Evolutionary conservation across 1,140 invertebrate species (phyloP), one percentile per base, ranked within the genome.

Genomic region (Campoletis sonorensis): DNA sequence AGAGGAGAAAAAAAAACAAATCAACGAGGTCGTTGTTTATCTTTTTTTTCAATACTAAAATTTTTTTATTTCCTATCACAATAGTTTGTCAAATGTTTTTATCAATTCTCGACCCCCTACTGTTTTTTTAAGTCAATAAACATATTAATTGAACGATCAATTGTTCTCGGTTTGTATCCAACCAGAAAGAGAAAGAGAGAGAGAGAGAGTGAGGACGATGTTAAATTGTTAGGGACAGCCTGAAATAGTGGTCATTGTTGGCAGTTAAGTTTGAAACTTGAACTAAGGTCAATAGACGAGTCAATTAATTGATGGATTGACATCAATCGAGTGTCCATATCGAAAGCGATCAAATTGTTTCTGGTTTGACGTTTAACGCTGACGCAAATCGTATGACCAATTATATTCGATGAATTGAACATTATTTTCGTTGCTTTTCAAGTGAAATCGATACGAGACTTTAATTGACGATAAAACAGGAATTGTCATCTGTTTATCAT

Each of bases 261-360:
- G 7, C 26, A 33, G 30, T 33, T 70, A 70, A 33, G 30, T 37
- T 37, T 33, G 30, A 4, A 70, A 70, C 30, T 70, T 70, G 30
- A 70, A 70, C 67, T 33, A 30, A 27, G 67, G 67, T 33, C 67
- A 70, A 70, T 33, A 70, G 30, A 70, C 30, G 67, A 70, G 67
- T 70, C 67, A 70, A 54, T 75, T 75, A 18, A 49, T 49, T 8
- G 72, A 30, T 18, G 40, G 72, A 58, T 75, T 75, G 72, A 75
- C 30, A 21, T 70, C 67, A 70, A 70, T 70, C 67, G 67, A 70
- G 67, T 23, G 61, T 21, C 11, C 33, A 70, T 64, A 64, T 64
- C 67, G 27, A 18, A 33, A 33, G n/a, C 67, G 67, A 13, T 16
- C 18, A 70, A 70, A 70, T 26, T 4, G 27, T 70, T 30, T 70